phyloP scores from a whole-genome alignment of 2,888 invertebrate species.

The Drosophila melanosoma region DNA sequence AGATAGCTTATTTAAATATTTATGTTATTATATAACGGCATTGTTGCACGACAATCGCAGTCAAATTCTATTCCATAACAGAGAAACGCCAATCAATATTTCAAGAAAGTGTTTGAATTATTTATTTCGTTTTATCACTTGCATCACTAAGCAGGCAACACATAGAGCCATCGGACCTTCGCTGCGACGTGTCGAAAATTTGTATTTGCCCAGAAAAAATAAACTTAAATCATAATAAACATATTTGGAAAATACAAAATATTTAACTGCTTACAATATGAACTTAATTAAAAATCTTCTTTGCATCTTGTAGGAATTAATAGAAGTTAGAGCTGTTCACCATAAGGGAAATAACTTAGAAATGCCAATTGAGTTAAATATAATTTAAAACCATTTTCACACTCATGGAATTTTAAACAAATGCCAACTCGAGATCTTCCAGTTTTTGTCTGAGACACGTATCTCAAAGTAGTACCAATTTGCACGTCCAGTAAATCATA shows the following conservation, averaged over 20 bases:
- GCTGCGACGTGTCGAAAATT: too few relatives aligned
- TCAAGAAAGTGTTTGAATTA: background rate
- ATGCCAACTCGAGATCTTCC: background rate
- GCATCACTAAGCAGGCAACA: too few relatives aligned
- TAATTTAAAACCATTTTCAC: background rate
- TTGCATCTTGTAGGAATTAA: background rate
- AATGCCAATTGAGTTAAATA: background rate
- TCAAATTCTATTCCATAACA: slow-evolving; percentile 5
- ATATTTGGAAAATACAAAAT: slow-evolving; percentile 2
- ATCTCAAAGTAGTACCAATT: background rate
- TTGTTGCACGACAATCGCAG: background rate
- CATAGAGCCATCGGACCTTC: too few relatives aligned
- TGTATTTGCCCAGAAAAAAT: background rate
- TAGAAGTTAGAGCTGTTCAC: background rate
- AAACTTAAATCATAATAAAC: background rate
- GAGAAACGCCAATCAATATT: background rate
- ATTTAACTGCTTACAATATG: slow-evolving; percentile 7
- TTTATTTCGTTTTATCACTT: background rate
- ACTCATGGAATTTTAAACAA: background rate
- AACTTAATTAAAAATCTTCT: slow-evolving; percentile 2
- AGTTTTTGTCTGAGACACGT: background rate
- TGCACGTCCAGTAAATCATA: background rate
- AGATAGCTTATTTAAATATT: slow-evolving; percentile 4
- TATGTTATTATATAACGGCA: slow-evolving; percentile 7
- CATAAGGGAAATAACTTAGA: background rate